Conservation (phyloP, 2,888 invertebrate species). For the Orthosia gracilis region DNA sequence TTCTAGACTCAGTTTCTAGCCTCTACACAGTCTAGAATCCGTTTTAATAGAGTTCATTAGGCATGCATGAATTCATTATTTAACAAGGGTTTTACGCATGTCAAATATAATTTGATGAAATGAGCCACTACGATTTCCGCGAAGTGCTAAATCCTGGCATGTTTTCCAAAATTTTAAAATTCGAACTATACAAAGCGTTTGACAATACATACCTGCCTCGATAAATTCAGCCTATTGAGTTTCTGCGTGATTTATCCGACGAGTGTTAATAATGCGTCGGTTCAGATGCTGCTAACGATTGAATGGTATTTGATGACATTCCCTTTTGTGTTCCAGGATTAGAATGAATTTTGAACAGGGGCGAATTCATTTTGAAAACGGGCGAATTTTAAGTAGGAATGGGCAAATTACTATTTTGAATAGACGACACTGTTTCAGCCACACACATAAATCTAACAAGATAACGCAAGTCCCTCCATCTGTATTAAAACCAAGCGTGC, state of each 20-base stretch:
- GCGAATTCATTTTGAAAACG: too few relatives aligned
- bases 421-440: too few relatives aligned
- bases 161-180: neutral
- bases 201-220: neutral
- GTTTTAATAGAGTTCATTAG: too few relatives aligned
- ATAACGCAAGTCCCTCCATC: too few relatives aligned
- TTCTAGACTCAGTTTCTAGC: too few relatives aligned
- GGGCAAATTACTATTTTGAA: too few relatives aligned
- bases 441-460: too few relatives aligned
- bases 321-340: neutral
- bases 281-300: neutral
- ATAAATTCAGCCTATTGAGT: constrained; percentile 5
- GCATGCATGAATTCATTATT: neutral
- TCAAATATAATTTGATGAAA: neutral
- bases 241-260: neutral
- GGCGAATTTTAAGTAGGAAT: too few relatives aligned
- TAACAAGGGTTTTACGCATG: neutral
- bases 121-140: neutral
- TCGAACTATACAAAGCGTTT: neutral
- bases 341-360: neutral
- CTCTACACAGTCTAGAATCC: too few relatives aligned
- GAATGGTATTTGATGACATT: constrained; percentile 1
- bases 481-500: too few relatives aligned
- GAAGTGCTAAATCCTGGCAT: neutral
- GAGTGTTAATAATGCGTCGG: constrained; percentile 2